Evolutionary conservation across 2,797 vertebrate species (phyloP).

Genomic region (Tadarida brasiliensis): DNA sequence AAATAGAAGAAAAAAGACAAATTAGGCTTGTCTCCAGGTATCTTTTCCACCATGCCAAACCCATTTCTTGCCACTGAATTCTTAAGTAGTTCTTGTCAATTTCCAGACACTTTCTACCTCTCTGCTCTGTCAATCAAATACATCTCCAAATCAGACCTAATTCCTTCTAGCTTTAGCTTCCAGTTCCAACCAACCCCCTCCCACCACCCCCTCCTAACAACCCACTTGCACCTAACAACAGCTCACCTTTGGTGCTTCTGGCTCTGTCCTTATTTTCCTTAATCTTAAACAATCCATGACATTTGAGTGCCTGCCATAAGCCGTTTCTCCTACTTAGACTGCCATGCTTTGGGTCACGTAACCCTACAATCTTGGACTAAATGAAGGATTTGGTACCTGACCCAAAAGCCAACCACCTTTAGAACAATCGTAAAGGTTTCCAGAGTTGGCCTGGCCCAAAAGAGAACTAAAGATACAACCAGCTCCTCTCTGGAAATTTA

Average conservation of each 20-base stretch:
- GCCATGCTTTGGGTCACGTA: not conserved
- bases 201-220: not conserved
- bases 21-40: not conserved
- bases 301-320: not conserved
- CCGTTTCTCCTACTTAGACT: conserved; percentile 53
- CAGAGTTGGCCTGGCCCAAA: not conserved
- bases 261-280: conserved; percentile 1
- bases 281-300: not conserved
- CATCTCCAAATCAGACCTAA: not conserved
- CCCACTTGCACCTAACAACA: not conserved
- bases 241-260: conserved; percentile 5
- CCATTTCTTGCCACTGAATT: not conserved
- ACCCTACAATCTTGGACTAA: conserved; percentile 59
- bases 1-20: not conserved
- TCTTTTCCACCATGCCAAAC: not conserved
- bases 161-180: not conserved
- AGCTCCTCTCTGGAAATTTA: not conserved
- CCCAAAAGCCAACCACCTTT: conserved; percentile 21
- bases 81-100: not conserved
- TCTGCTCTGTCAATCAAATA: not conserved
- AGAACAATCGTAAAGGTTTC: conserved; percentile 20
- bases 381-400: conserved; percentile 51
- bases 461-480: not conserved
- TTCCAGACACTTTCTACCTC: not conserved
- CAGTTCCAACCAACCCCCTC: not conserved